Conservation (phyloP, 2,888 invertebrate genomes). For the Caenorhabditis becei region DNA sequence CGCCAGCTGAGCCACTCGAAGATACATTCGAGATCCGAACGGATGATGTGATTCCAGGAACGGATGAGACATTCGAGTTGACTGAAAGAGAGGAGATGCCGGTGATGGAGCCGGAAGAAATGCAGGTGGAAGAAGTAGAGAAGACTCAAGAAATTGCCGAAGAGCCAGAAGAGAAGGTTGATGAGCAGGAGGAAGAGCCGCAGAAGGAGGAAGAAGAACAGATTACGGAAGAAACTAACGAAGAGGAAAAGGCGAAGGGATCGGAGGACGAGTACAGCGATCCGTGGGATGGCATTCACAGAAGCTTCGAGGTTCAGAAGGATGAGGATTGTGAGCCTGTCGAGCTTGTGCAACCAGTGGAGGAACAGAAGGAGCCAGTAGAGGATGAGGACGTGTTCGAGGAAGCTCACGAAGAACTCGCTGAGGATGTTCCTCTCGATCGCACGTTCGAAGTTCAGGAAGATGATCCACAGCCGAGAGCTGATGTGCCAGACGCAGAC, state of each 20-base stretch:
- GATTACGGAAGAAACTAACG: neutral
- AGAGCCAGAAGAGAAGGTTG: neutral
- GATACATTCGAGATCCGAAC: slow-evolving; percentile 21
- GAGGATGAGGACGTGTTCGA: neutral
- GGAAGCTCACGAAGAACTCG: slow-evolving; percentile 10
- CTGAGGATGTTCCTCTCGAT: slow-evolving; percentile 18
- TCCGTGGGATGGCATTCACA: slow-evolving; percentile 30
- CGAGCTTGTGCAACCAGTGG: neutral
- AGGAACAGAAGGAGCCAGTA: neutral
- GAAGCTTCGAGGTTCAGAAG: slow-evolving; percentile 31
- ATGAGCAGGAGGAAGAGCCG: slow-evolving; percentile 44
- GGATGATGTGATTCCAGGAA: slow-evolving; percentile 17
- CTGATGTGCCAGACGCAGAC: neutral
- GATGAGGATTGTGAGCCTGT: slow-evolving; percentile 29
- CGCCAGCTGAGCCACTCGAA: neutral
- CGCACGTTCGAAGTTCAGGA: slow-evolving; percentile 33
- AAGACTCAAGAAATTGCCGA: neutral
- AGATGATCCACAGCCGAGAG: slow-evolving; percentile 23
- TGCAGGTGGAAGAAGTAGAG: neutral
- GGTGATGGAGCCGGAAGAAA: neutral
- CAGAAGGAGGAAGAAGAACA: slow-evolving; percentile 7
- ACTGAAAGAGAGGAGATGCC: slow-evolving; percentile 2
- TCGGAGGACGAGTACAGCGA: neutral
- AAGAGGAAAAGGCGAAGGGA: too few relatives aligned
- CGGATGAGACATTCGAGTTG: slow-evolving; percentile 14